A percentile compares a stretch with the other conserved stretches of the same genome.
Conservation (phyloP, 2,888 invertebrate species). For the Apamea sordens region DNA sequence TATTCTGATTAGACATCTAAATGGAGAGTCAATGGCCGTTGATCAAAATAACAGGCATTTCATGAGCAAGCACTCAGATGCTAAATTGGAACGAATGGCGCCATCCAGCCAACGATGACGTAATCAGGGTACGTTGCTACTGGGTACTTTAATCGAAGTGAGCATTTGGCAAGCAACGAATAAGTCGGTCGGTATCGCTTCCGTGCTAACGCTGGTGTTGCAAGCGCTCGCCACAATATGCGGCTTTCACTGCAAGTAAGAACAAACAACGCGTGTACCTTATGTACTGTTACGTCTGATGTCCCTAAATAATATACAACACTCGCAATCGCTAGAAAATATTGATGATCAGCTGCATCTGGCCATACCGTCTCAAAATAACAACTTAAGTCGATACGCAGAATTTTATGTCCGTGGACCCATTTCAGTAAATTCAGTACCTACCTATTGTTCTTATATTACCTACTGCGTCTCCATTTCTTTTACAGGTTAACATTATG, state of each 20-base stretch:
- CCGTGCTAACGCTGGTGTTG: constrained; percentile 66
- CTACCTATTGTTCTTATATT: background rate
- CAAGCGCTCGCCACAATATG: constrained; percentile 69
- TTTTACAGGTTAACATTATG: background rate
- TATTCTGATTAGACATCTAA: constrained; percentile 49
- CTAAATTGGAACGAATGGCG: constrained; percentile 65
- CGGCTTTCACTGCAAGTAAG: constrained; percentile 76
- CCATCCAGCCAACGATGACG: constrained; percentile 57
- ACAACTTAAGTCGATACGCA: background rate
- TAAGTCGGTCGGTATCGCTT: constrained; percentile 64
- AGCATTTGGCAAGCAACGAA: constrained; percentile 63
- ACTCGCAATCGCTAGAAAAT: constrained; percentile 6
- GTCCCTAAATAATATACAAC: constrained; percentile 23
- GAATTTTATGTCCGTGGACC: background rate
- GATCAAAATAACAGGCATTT: constrained; percentile 61
- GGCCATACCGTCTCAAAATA: constrained; percentile 6
- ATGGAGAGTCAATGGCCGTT: constrained; percentile 57
- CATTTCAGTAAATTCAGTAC: background rate
- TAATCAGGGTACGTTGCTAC: constrained; percentile 57
- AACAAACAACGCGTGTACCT: constrained; percentile 56
- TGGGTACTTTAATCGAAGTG: constrained; percentile 58
- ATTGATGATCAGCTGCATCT: constrained; percentile 3
- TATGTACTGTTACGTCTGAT: constrained; percentile 20
- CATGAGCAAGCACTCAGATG: constrained; percentile 58
- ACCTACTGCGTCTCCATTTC: background rate